phyloP scores from a whole-genome alignment of 1,140 invertebrate species.

The Rhopalosiphum maidis region DNA sequence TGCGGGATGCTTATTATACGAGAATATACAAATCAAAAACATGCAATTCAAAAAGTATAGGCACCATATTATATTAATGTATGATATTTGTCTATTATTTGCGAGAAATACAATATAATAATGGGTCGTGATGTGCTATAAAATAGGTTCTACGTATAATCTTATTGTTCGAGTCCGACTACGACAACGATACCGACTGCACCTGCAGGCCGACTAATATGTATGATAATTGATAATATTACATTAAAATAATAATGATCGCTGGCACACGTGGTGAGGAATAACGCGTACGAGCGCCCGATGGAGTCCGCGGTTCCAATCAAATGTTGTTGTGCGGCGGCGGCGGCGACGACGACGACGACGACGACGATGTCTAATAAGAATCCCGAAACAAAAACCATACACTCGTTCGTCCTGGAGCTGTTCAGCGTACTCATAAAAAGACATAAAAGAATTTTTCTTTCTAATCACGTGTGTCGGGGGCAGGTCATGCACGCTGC shows the following conservation, averaged over 20 bases:
- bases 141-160: background rate
- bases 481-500: background rate
- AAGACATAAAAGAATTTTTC: background rate
- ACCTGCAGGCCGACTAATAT: background rate
- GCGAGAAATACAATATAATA: background rate
- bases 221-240: background rate
- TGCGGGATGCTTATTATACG: background rate
- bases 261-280: background rate
- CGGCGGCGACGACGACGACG: too few species aligned
- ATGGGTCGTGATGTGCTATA: background rate
- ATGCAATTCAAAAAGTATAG: background rate
- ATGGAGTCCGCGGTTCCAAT: background rate
- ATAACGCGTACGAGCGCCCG: background rate
- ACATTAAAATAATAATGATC: background rate
- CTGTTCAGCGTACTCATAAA: background rate
- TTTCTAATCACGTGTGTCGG: slow-evolving; percentile 15
- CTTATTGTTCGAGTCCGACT: background rate
- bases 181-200: background rate
- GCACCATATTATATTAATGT: background rate
- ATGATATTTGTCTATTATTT: background rate
- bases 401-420: background rate
- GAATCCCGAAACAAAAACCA: background rate
- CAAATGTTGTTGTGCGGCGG: background rate
- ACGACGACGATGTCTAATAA: background rate
- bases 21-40: background rate